Conservation (phyloP, 2,113 vertebrate genomes). For the Arizona elegans region DNA sequence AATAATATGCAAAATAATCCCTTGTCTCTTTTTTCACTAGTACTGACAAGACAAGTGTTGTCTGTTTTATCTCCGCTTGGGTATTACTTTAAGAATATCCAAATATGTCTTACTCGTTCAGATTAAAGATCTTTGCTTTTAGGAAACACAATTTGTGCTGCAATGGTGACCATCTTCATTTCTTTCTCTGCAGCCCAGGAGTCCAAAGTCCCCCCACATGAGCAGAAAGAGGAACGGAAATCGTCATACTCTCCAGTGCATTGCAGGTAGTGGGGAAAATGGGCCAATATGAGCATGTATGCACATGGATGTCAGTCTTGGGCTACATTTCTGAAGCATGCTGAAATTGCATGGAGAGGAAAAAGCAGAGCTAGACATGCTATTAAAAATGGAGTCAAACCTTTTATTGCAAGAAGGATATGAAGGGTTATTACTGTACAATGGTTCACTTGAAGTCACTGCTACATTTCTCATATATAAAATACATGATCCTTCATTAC, state of each 20-base stretch:
- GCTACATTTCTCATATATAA: background rate
- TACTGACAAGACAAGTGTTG: background rate
- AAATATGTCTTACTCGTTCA: background rate
- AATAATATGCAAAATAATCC: background rate
- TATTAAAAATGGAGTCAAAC: background rate
- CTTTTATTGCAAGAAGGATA: background rate
- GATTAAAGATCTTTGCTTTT: background rate
- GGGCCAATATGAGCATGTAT: no score
- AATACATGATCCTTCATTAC: background rate
- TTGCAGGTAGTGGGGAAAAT: constrained; percentile 53
- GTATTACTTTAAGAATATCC: background rate
- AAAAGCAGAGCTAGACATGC: background rate
- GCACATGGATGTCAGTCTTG: background rate
- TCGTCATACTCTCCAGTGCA: constrained; percentile 36
- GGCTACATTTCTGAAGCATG: no score
- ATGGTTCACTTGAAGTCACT: background rate
- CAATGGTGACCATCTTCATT: no score
- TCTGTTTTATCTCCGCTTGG: background rate
- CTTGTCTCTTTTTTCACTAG: background rate
- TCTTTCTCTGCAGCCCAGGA: constrained; percentile 35
- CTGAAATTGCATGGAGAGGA: background rate
- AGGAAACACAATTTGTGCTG: background rate
- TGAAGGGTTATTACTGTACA: background rate
- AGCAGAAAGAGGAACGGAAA: background rate
- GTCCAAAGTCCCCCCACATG: constrained; percentile 30